phyloP scores from a whole-genome alignment of 2,797 vertebrate genomes.

The Phrynocephalus vlangalii region DNA sequence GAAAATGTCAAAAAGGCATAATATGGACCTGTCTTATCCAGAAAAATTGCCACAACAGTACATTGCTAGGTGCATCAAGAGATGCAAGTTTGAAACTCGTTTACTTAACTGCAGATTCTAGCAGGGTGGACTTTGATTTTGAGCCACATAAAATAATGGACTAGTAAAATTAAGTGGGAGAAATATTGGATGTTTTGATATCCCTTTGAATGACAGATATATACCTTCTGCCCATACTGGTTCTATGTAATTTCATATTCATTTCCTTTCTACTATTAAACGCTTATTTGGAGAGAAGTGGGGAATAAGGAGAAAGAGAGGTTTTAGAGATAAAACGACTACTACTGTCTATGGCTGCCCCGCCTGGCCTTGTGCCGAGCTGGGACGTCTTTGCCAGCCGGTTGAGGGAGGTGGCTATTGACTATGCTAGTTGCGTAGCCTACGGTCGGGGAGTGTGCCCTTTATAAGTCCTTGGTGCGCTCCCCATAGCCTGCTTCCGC shows the following conservation, averaged over 20 bases:
- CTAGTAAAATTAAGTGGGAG: background rate
- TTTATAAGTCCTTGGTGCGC: too few relatives aligned
- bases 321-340: conserved; percentile 34
- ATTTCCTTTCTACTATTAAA: background rate
- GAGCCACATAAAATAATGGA: background rate
- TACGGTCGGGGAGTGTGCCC: too few relatives aligned
- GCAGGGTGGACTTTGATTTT: background rate
- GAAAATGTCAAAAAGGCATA: background rate
- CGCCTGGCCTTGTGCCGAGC: too few relatives aligned
- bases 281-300: conserved; percentile 1
- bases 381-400: too few relatives aligned
- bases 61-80: background rate
- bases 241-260: background rate
- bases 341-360: conserved; percentile 30
- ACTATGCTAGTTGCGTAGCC: too few relatives aligned
- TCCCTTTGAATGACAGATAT: background rate
- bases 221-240: background rate
- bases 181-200: background rate
- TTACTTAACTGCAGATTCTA: too few relatives aligned
- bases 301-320: conserved; percentile 17
- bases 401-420: too few relatives aligned
- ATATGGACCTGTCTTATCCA: background rate
- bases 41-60: background rate
- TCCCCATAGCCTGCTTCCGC: too few relatives aligned
- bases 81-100: background rate